A percentile compares a stretch with the other conserved stretches of the same genome.
Conservation (phyloP, 2,113 vertebrate genomes). For the Tupaia chinensis region DNA sequence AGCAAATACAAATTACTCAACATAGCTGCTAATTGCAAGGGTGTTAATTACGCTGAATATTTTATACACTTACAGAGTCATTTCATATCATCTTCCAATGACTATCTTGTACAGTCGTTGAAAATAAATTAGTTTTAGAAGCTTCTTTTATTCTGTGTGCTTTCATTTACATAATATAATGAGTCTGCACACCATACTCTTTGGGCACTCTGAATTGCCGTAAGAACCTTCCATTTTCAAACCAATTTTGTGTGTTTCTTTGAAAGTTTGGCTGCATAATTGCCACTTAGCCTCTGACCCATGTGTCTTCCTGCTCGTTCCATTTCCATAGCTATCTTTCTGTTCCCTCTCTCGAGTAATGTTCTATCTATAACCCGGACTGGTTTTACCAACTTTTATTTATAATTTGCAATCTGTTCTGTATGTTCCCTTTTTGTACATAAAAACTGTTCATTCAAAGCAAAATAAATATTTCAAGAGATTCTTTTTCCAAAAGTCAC, state of each 20-base stretch:
- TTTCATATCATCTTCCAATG: background rate
- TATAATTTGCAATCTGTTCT: background rate
- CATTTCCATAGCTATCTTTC: background rate
- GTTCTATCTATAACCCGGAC: background rate
- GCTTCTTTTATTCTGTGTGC: background rate
- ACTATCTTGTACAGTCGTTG: background rate
- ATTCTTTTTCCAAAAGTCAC: background rate
- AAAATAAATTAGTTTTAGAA: constrained; percentile 36
- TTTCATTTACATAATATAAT: constrained; percentile 60
- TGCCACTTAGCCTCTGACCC: constrained; percentile 13
- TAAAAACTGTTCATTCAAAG: background rate
- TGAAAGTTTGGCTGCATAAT: constrained; percentile 28
- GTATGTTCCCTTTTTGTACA: background rate
- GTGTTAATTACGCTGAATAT: background rate
- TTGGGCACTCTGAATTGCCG: background rate
- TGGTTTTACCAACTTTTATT: background rate
- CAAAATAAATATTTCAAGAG: background rate
- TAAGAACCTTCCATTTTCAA: constrained; percentile 43
- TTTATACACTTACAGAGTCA: background rate
- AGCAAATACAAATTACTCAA: background rate
- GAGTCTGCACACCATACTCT: constrained; percentile 17
- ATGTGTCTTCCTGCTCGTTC: background rate
- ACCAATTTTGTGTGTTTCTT: constrained; percentile 1
- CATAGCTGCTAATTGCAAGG: background rate
- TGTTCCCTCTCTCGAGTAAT: background rate